Evolutionary conservation across 2,888 invertebrate species (phyloP).

Genomic region (Phorcus lineatus): DNA sequence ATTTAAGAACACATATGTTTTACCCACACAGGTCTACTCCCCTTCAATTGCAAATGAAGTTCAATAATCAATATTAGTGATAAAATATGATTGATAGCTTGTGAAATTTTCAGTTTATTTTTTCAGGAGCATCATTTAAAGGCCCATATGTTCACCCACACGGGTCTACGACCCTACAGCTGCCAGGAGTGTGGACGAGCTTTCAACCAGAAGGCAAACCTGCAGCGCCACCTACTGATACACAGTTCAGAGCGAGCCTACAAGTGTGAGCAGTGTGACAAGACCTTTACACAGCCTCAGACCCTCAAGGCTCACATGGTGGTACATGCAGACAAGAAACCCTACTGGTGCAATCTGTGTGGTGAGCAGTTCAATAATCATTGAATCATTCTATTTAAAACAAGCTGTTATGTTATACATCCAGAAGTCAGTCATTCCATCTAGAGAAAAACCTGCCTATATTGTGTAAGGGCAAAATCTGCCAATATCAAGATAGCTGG

Average conservation of each 20-base stretch:
- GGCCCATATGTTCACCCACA: constrained; percentile 75
- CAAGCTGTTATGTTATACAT: background rate
- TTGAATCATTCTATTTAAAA: no score
- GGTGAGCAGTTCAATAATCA: constrained; percentile 60
- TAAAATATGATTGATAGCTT: no score
- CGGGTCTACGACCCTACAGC: constrained; percentile 72
- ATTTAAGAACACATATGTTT: no score
- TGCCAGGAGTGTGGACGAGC: constrained; percentile 73
- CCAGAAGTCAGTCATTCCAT: no score
- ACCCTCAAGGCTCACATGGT: constrained; percentile 76
- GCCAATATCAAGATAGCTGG: no score
- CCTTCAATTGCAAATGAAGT: no score
- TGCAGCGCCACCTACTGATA: constrained; percentile 74
- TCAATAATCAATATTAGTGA: no score
- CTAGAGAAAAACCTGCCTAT: no score
- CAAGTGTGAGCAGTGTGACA: constrained; percentile 73
- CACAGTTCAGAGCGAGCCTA: constrained; percentile 72
- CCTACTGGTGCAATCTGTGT: constrained; percentile 74
- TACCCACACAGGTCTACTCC: no score
- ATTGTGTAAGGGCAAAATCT: no score
- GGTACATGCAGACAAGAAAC: constrained; percentile 75
- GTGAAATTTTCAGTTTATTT: no score
- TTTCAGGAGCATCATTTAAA: constrained; percentile 75
- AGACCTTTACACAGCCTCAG: constrained; percentile 75
- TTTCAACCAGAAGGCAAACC: constrained; percentile 76